These are phyloP conservation scores for Paramormyrops kingsleyae DNA, from an alignment of 2,113 vertebrate genomes.

Conservation along the genomic window DNA sequence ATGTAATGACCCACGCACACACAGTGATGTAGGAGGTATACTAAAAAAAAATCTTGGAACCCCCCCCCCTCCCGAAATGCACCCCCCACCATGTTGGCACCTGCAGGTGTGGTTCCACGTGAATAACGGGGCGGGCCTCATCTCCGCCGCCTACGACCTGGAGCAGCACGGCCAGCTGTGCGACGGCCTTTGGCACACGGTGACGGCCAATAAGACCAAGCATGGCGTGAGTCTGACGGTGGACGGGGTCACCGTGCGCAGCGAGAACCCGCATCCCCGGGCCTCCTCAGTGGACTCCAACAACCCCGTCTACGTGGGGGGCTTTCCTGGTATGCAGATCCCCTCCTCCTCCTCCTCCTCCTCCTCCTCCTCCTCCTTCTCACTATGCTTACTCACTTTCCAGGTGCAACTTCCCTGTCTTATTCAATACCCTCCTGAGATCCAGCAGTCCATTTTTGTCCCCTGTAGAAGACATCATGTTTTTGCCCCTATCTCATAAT, in stretches of 20 bases:
- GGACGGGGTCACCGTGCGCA: slow-evolving; percentile 60
- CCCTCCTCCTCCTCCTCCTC: not conserved
- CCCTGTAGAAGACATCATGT: not conserved
- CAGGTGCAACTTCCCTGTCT: not conserved
- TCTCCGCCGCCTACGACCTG: slow-evolving; percentile 61
- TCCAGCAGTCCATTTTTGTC: not conserved
- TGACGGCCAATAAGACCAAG: slow-evolving; percentile 80
- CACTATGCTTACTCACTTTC: not conserved
- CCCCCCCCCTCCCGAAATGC: not conserved
- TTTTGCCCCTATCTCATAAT: not conserved
- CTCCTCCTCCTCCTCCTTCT: not conserved
- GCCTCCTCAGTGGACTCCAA: slow-evolving; percentile 94
- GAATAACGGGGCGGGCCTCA: slow-evolving; percentile 86
- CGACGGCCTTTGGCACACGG: slow-evolving; percentile 80
- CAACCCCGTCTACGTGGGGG: slow-evolving; percentile 84
- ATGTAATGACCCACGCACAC: not conserved
- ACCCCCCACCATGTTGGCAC: not conserved
- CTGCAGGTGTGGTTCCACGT: slow-evolving; percentile 80
- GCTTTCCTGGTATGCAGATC: slow-evolving; percentile 73
- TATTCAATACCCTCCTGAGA: not conserved
- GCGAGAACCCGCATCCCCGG: slow-evolving; percentile 73
- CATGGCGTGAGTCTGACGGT: slow-evolving; percentile 65
- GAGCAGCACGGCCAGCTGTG: slow-evolving; percentile 56
- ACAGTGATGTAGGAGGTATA: not conserved
- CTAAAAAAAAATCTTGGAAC: too few species aligned